Evolutionary conservation across 2,797 vertebrate species (phyloP).

Genomic region (Dromococcyx pavoninus): DNA sequence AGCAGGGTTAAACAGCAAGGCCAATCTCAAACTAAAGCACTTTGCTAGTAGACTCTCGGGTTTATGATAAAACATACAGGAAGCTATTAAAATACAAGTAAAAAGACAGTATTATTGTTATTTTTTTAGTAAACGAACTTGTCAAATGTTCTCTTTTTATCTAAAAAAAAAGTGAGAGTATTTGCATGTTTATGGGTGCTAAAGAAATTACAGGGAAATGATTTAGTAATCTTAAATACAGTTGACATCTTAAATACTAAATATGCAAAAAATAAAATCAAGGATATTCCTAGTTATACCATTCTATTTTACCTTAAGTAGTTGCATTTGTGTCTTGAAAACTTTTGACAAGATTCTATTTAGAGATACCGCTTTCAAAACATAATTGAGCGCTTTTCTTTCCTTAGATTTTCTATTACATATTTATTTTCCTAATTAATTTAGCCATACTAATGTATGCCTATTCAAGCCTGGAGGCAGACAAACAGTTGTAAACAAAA

Average conservation of each 20-base stretch:
- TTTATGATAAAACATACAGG: neutral
- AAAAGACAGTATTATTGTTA: neutral
- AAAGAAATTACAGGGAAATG: neutral
- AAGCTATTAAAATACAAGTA: neutral
- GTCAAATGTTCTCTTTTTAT: neutral
- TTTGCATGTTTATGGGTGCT: neutral
- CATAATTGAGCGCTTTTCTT: neutral
- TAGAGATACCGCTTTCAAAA: neutral
- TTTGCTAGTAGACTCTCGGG: neutral
- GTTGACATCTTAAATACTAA: neutral
- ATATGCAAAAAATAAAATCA: neutral
- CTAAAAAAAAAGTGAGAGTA: neutral
- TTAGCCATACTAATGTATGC: neutral
- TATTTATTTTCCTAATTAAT: conserved; percentile 53
- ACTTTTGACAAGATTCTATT: neutral
- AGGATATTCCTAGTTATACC: neutral
- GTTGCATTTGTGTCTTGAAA: neutral
- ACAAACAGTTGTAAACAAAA: neutral
- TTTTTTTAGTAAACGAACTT: neutral
- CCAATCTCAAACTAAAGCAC: neutral
- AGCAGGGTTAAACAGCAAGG: neutral
- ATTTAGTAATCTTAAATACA: neutral
- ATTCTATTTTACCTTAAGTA: neutral
- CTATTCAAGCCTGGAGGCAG: neutral
- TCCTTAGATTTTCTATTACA: neutral